Evolutionary conservation across 2,797 vertebrate genomes (phyloP).

Genomic region (Lepilemur septentrionalis): DNA sequence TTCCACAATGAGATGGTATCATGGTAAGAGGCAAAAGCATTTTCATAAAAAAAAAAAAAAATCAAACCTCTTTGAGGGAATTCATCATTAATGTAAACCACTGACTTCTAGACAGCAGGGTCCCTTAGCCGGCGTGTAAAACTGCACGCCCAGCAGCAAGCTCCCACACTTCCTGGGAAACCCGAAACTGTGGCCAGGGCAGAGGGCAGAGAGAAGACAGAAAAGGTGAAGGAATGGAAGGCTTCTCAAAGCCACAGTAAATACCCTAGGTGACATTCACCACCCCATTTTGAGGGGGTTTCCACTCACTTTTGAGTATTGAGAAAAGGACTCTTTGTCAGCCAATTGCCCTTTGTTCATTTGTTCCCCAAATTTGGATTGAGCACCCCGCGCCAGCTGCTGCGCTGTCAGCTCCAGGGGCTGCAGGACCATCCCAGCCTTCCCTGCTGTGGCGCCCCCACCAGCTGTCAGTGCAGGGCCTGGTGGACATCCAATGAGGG

Average conservation of each 20-base stretch:
- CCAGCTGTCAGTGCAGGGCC: not conserved
- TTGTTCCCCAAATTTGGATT: not conserved
- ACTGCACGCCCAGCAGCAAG: not conserved
- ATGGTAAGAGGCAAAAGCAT: not conserved
- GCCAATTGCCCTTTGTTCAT: not conserved
- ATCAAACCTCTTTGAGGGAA: not conserved
- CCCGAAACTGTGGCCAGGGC: not conserved
- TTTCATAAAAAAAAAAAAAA: not conserved
- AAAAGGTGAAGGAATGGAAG: not conserved
- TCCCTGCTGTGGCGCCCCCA: not conserved
- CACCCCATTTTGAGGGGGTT: not conserved
- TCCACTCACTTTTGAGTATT: too few species aligned
- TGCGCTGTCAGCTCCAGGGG: not conserved
- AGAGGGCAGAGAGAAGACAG: not conserved
- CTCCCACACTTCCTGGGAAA: not conserved
- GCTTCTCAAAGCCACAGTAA: not conserved
- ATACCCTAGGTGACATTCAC: accelerated
- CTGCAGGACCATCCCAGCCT: not conserved
- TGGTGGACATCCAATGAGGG: not conserved
- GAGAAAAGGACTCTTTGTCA: too few species aligned
- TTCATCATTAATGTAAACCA: not conserved
- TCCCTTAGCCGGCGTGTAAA: not conserved
- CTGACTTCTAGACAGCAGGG: not conserved
- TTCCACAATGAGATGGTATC: conserved; percentile 3
- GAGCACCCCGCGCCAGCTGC: not conserved